phyloP scores from a whole-genome alignment of 2,888 invertebrate genomes.

The Cosmia pyralina region DNA sequence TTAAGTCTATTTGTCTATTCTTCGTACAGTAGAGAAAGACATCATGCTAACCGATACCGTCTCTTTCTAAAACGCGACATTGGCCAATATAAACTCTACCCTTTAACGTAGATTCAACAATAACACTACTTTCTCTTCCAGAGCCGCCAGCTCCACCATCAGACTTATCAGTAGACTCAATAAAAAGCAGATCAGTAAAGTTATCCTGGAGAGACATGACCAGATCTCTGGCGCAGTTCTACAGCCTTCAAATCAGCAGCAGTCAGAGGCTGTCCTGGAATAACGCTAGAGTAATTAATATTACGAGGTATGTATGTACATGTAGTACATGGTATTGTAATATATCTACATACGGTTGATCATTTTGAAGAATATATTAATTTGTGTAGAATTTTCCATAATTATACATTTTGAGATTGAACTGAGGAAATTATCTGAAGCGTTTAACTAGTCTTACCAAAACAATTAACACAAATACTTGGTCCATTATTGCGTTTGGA shows the following conservation, averaged over 20 bases:
- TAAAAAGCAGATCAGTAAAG: slow-evolving; percentile 84
- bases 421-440: not conserved
- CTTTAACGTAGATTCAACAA: not conserved
- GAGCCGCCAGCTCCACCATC: slow-evolving; percentile 87
- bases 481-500: too few relatives aligned
- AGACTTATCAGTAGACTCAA: slow-evolving; percentile 85
- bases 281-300: slow-evolving; percentile 82
- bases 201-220: slow-evolving; percentile 86
- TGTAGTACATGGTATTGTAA: not conserved
- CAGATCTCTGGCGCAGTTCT: slow-evolving; percentile 83
- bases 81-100: not conserved
- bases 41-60: too few relatives aligned
- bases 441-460: too few relatives aligned
- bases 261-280: slow-evolving; percentile 83
- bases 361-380: not conserved
- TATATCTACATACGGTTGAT: not conserved
- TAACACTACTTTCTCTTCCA: slow-evolving; percentile 55
- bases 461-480: too few relatives aligned
- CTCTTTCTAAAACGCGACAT: not conserved
- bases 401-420: not conserved
- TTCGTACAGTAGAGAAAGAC: not conserved
- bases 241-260: slow-evolving; percentile 82
- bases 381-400: not conserved
- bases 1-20: not conserved
- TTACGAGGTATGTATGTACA: slow-evolving; percentile 80